phyloP scores from a whole-genome alignment of 2,797 vertebrate species.

The Heterohyrax brucei region DNA sequence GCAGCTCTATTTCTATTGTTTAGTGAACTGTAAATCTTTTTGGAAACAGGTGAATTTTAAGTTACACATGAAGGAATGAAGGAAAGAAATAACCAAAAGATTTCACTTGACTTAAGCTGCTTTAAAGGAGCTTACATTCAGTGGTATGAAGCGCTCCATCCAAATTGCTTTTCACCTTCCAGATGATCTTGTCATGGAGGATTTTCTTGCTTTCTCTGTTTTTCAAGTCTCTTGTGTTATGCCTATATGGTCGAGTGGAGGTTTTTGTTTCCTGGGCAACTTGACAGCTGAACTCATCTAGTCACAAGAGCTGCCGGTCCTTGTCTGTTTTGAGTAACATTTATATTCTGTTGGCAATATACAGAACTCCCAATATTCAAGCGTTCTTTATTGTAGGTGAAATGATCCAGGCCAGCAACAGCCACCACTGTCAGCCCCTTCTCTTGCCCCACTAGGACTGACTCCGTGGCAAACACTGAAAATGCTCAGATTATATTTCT shows the following conservation, averaged over 20 bases:
- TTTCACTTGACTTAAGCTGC: neutral
- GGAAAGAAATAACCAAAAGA: neutral
- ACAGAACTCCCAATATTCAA: neutral
- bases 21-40: neutral
- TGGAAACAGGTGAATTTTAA: slow-evolving; percentile 43
- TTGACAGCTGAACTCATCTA: slow-evolving; percentile 52
- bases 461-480: neutral
- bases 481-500: neutral
- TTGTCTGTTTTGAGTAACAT: slow-evolving; percentile 52
- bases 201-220: slow-evolving; percentile 54
- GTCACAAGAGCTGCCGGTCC: slow-evolving; percentile 35
- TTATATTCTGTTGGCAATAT: slow-evolving; percentile 47
- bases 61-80: neutral
- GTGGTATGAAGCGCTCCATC: neutral
- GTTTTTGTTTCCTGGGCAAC: slow-evolving; percentile 49
- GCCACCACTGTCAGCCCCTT: neutral
- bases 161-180: slow-evolving; percentile 21
- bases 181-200: slow-evolving; percentile 19
- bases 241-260: neutral
- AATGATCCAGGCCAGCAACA: neutral
- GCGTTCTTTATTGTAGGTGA: slow-evolving; percentile 1
- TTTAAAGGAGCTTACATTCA: neutral
- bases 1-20: neutral
- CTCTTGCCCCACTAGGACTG: neutral
- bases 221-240: slow-evolving; percentile 51